Conservation (phyloP, 2,797 vertebrate species). For the Takifugu rubripes region DNA sequence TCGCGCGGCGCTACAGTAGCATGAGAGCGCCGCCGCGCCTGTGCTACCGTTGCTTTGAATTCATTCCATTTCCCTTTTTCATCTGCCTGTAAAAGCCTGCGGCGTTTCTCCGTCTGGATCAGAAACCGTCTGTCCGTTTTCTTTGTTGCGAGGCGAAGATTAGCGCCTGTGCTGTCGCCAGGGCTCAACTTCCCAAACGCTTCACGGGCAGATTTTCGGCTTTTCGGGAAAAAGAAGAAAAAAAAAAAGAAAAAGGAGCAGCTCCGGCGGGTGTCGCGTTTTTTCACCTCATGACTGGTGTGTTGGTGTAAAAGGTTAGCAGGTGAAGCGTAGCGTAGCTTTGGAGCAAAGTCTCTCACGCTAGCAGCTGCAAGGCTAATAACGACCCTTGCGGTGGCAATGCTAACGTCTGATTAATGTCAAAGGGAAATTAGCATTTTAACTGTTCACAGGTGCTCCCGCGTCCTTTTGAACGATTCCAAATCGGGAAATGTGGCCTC, state of each 20-base stretch:
- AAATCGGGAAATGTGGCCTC: too few relatives aligned
- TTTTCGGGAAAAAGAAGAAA: constrained; percentile 33
- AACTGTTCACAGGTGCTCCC: too few relatives aligned
- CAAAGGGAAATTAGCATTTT: too few relatives aligned
- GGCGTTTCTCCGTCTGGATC: constrained; percentile 38
- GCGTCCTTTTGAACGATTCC: too few relatives aligned
- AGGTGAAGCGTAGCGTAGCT: constrained; percentile 5
- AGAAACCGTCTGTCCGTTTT: constrained; percentile 41
- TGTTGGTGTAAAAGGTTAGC: too few relatives aligned
- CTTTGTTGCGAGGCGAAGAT: constrained; percentile 41
- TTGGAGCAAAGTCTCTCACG: neutral
- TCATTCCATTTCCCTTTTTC: constrained; percentile 45
- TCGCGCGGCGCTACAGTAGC: constrained; percentile 15
- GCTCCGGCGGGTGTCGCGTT: constrained; percentile 32
- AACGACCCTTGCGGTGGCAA: too few relatives aligned
- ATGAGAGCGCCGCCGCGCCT: constrained; percentile 10
- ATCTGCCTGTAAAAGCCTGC: constrained; percentile 44
- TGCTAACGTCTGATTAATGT: too few relatives aligned
- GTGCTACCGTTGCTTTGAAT: constrained; percentile 33
- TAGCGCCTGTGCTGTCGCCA: constrained; percentile 25
- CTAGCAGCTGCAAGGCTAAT: too few relatives aligned
- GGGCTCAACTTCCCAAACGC: constrained; percentile 31
- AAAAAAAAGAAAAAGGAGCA: too few relatives aligned
- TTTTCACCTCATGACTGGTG: constrained; percentile 13
- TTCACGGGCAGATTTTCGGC: constrained; percentile 37